A percentile compares a stretch with the other conserved stretches of the same genome.
phyloP scores from a whole-genome alignment of 2,888 invertebrate species.

The Branchipolynoe longqiensis region DNA sequence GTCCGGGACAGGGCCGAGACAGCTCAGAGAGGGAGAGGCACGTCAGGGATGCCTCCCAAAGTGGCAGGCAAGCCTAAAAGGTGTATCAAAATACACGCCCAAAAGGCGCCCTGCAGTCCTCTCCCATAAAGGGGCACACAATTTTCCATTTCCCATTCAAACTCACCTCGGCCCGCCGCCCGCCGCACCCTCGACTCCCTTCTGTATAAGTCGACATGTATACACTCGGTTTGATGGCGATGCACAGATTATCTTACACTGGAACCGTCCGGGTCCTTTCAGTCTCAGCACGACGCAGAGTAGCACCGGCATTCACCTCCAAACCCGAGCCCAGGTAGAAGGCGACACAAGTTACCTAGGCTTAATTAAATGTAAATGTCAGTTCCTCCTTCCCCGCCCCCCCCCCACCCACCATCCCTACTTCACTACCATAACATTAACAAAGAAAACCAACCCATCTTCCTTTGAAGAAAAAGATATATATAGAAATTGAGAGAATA shows the following conservation, averaged over 20 bases:
- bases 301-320: too few species aligned
- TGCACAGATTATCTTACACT: not conserved
- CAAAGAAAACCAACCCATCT: too few species aligned
- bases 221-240: not conserved
- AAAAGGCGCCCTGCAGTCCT: not conserved
- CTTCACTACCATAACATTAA: too few species aligned
- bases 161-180: not conserved
- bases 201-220: conserved; percentile 3
- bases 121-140: not conserved
- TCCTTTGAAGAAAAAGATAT: too few species aligned
- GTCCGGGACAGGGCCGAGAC: not conserved
- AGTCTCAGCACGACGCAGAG: too few species aligned
- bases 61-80: conserved; percentile 11
- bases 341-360: too few species aligned
- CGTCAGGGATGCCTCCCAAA: conserved; percentile 6
- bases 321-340: too few species aligned
- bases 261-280: not conserved
- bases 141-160: not conserved
- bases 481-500: too few species aligned
- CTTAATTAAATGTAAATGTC: too few species aligned
- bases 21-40: not conserved
- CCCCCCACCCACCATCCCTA: too few species aligned
- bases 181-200: too few species aligned
- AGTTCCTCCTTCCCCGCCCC: too few species aligned
- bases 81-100: conserved; percentile 18